These are phyloP conservation scores for Pristionchus fissidentatus DNA, from an alignment of 2,888 invertebrate genomes.

Conservation along the genomic window DNA sequence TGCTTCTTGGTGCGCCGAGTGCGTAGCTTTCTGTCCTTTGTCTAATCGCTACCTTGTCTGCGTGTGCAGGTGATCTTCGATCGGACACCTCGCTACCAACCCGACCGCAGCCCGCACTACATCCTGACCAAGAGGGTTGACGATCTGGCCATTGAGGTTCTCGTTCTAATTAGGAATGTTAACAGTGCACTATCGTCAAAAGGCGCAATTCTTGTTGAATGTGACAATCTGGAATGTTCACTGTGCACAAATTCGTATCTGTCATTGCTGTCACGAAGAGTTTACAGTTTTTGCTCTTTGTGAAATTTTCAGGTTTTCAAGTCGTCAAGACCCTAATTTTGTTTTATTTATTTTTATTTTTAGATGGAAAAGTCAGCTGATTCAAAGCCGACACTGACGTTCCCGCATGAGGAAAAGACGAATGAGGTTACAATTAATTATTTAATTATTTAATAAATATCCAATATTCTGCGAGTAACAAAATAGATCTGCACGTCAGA, in stretches of 20 bases:
- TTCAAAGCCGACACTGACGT: constrained; percentile 29
- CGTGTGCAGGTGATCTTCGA: constrained; percentile 43
- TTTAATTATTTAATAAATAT: not conserved
- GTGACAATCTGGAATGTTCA: too few species aligned
- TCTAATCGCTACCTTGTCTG: not conserved
- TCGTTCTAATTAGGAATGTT: not conserved
- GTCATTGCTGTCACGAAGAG: too few species aligned
- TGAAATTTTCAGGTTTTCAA: too few species aligned
- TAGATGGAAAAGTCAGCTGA: constrained; percentile 40
- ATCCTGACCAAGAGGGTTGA: constrained; percentile 3
- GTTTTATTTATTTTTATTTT: not conserved
- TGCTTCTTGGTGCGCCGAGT: not conserved
- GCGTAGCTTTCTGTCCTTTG: constrained; percentile 3
- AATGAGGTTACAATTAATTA: constrained; percentile 17
- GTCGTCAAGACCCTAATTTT: too few species aligned
- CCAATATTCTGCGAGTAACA: too few species aligned
- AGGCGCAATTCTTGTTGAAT: too few species aligned
- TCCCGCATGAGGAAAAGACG: constrained; percentile 19
- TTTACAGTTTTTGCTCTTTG: too few species aligned
- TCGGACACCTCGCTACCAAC: not conserved
- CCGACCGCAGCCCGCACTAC: not conserved
- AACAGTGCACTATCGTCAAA: too few species aligned
- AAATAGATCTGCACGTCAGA: too few species aligned
- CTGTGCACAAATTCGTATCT: too few species aligned
- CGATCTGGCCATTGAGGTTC: constrained; percentile 23